A percentile compares a stretch with the other conserved stretches of the same genome.
Conservation (phyloP, 2,113 vertebrate genomes). For the Lagenorhynchus albirostris region DNA sequence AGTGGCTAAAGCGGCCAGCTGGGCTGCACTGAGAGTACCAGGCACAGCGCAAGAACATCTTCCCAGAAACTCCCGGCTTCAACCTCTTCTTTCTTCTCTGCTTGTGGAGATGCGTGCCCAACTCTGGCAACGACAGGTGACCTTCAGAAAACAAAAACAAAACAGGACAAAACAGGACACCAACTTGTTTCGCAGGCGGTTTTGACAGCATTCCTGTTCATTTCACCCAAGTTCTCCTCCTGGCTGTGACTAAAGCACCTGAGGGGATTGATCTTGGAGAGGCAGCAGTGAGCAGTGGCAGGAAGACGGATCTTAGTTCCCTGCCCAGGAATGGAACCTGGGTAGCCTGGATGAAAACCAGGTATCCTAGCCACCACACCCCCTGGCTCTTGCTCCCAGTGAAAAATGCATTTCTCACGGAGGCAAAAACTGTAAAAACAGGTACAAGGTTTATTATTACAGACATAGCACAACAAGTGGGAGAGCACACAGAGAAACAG, state of each 20-base stretch:
- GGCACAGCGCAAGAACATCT: accelerated
- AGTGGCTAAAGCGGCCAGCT: background rate
- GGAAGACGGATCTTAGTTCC: no score
- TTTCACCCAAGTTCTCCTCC: background rate
- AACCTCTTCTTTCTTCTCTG: background rate
- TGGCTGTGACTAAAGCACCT: accelerated
- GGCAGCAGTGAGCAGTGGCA: no score
- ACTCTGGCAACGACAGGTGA: background rate
- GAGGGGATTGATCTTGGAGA: no score
- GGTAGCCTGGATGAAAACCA: no score
- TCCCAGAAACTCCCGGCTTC: accelerated
- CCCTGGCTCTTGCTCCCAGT: no score
- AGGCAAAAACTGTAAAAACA: no score
- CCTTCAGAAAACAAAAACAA: background rate
- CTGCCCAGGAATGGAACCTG: no score
- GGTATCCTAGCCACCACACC: no score
- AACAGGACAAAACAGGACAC: background rate
- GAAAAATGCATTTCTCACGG: no score
- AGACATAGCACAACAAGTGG: no score
- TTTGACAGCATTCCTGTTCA: background rate
- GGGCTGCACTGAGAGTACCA: background rate
- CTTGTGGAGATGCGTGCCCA: background rate
- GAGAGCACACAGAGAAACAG: no score
- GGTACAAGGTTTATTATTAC: no score
- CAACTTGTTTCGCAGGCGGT: background rate